phyloP scores from a whole-genome alignment of 2,113 vertebrate genomes.

The Rissa tridactyla region DNA sequence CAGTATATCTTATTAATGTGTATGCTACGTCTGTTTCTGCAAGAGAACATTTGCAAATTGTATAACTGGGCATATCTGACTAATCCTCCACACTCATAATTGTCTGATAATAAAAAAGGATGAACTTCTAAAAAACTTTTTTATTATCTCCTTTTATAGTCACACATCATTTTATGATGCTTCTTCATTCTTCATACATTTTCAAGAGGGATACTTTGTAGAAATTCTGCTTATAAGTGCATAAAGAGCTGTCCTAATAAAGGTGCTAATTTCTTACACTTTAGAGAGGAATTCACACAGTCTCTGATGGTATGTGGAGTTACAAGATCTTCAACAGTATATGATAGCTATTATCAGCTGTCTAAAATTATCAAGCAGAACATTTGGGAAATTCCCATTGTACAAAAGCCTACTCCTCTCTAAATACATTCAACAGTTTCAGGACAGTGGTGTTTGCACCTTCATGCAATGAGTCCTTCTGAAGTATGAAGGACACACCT shows the following conservation, averaged over 20 bases:
- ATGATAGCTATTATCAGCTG: neutral
- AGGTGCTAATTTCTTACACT: neutral
- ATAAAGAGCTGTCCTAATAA: neutral
- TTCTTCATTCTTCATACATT: neutral
- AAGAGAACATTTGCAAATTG: slow-evolving; percentile 30
- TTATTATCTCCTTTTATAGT: slow-evolving; percentile 4
- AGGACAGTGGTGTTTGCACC: rapidly evolving
- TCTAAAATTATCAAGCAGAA: neutral
- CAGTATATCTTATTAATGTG: neutral
- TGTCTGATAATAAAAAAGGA: slow-evolving; percentile 22
- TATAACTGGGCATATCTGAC: slow-evolving; percentile 6
- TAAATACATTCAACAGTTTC: neutral
- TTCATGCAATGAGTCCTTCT: neutral
- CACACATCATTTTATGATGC: neutral
- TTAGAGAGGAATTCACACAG: neutral
- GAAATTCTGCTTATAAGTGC: neutral
- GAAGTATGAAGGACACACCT: neutral
- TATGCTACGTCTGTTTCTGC: neutral
- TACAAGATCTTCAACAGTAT: neutral
- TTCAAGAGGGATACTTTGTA: neutral
- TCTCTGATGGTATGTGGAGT: neutral
- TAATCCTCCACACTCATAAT: slow-evolving; percentile 33
- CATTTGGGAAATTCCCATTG: neutral
- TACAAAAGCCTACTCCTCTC: neutral
- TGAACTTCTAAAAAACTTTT: slow-evolving; percentile 27